Evolutionary conservation across 2,888 invertebrate species (phyloP).

Genomic region (Synanthedon myopaeformis): DNA sequence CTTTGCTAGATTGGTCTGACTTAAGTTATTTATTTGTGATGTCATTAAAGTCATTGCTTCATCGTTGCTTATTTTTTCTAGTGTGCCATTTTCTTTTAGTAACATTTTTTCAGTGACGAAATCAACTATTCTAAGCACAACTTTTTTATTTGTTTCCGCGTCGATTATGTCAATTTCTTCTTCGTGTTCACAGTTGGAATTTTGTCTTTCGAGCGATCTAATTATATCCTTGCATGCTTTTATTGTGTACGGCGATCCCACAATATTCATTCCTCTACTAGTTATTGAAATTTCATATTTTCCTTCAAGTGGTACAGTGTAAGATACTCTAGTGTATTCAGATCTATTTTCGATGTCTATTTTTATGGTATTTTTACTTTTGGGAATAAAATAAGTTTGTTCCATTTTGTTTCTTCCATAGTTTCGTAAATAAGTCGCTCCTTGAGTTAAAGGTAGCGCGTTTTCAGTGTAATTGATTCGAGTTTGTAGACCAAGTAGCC

Average conservation of each 20-base stretch:
- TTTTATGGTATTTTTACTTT: conserved; percentile 62
- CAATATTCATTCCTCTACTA: conserved; percentile 64
- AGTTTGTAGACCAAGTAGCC: conserved; percentile 46
- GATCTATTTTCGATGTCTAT: conserved; percentile 54
- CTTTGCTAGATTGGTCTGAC: conserved; percentile 10
- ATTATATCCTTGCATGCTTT: conserved; percentile 52
- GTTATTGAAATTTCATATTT: conserved; percentile 70
- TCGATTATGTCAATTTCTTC: conserved; percentile 63
- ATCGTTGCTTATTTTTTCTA: conserved; percentile 57
- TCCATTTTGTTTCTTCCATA: conserved; percentile 59
- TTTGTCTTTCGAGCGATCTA: conserved; percentile 41
- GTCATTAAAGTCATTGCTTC: conserved; percentile 52
- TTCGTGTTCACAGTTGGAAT: conserved; percentile 50
- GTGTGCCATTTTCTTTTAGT: conserved; percentile 59
- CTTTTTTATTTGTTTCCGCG: conserved; percentile 54
- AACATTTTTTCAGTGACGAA: conserved; percentile 70
- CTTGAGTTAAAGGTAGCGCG: conserved; percentile 52
- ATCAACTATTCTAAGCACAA: conserved; percentile 63
- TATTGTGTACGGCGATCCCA: conserved; percentile 71
- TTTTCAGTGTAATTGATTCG: conserved; percentile 46
- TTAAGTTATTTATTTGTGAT: conserved; percentile 20
- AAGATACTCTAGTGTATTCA: conserved; percentile 65
- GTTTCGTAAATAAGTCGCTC: conserved; percentile 50
- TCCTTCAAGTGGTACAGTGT: conserved; percentile 61
- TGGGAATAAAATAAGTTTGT: conserved; percentile 59